Percentiles rank a stretch among this genome's conserved stretches.
phyloP scores from a whole-genome alignment of 2,888 invertebrate genomes.

The Chrysolina americana region DNA sequence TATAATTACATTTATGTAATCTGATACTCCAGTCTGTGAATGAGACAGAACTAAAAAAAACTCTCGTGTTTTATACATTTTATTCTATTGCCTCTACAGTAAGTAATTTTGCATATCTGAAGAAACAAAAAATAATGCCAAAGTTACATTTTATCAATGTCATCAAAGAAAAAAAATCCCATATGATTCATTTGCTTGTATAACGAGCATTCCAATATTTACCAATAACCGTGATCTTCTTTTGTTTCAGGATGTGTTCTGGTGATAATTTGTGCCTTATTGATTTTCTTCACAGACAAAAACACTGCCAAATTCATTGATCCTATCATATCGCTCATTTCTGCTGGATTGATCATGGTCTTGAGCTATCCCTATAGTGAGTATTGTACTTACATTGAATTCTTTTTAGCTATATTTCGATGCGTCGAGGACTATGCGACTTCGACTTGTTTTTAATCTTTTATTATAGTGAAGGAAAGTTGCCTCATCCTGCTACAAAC shows the following conservation, averaged over 20 bases:
- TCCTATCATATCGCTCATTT: conserved; percentile 83
- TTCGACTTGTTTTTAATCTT: conserved; percentile 19
- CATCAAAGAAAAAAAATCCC: no score
- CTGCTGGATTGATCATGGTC: conserved; percentile 79
- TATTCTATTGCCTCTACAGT: no score
- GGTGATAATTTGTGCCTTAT: conserved; percentile 78
- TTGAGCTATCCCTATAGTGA: conserved; percentile 88
- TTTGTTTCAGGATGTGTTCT: conserved; percentile 77
- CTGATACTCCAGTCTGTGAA: no score
- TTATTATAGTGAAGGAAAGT: conserved; percentile 86
- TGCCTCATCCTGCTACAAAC: conserved; percentile 92
- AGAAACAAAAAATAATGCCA: no score
- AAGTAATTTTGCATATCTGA: no score
- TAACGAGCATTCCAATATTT: no score
- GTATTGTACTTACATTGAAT: conserved; percentile 60
- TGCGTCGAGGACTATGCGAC: background rate
- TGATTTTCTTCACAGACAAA: conserved; percentile 74
- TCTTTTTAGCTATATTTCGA: no score
- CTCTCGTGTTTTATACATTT: no score
- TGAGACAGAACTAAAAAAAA: no score
- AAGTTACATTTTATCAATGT: no score
- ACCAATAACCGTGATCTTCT: conserved; percentile 3
- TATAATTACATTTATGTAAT: no score
- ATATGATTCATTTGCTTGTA: no score
- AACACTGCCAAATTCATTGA: conserved; percentile 81